phyloP scores from a whole-genome alignment of 2,888 invertebrate genomes.

The Epinotia demarniana region DNA sequence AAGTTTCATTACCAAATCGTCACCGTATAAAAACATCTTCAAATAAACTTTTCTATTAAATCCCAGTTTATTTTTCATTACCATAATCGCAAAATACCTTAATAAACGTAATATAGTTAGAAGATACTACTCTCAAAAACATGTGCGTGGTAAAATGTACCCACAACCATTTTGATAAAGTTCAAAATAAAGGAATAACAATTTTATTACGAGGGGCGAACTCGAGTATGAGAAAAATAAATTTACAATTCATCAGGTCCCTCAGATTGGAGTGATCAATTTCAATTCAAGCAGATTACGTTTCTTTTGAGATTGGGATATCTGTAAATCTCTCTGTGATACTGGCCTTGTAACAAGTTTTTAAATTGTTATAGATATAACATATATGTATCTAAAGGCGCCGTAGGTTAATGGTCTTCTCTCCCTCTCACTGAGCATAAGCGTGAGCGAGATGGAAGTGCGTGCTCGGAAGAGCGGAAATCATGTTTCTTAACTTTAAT shows the following conservation, averaged over 20 bases:
- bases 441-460: too few relatives aligned
- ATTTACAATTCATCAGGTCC: constrained; percentile 36
- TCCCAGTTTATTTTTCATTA: constrained; percentile 21
- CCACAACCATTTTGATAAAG: background rate
- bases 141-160: background rate
- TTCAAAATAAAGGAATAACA: constrained; percentile 11
- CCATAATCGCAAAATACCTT: constrained; percentile 28
- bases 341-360: background rate
- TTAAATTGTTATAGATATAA: too few relatives aligned
- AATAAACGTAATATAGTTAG: constrained; percentile 13
- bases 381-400: too few relatives aligned
- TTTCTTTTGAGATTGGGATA: constrained; percentile 11
- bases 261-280: constrained; percentile 36
- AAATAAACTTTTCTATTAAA: constrained; percentile 11
- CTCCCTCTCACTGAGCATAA: too few relatives aligned
- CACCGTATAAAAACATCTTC: background rate
- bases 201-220: background rate
- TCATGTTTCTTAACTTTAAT: too few relatives aligned
- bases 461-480: too few relatives aligned
- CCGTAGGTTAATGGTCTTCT: too few relatives aligned
- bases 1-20: background rate
- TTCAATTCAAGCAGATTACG: constrained; percentile 34
- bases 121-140: background rate
- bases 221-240: constrained; percentile 26
- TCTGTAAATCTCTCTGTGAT: background rate